phyloP scores from a whole-genome alignment of 2,888 invertebrate genomes.

The Rhagonycha lutea region DNA sequence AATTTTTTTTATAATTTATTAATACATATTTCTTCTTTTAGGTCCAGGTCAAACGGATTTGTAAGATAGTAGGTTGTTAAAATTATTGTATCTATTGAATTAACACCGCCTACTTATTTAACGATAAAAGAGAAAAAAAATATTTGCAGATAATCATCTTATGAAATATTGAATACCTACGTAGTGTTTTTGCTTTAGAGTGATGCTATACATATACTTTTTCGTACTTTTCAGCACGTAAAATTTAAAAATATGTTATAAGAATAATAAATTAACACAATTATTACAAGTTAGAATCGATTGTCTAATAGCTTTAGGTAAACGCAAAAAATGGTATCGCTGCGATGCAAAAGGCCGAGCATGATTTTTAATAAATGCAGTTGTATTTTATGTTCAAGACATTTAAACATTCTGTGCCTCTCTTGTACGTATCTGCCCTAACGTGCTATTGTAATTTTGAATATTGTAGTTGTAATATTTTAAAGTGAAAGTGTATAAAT shows the following conservation, averaged over 20 bases:
- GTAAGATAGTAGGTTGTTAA: conserved; percentile 46
- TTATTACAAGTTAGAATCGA: not conserved
- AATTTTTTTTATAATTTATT: not conserved
- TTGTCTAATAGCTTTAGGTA: not conserved
- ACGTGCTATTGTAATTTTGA: not conserved
- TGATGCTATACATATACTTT: not conserved
- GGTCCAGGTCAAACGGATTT: conserved; percentile 67
- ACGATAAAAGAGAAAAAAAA: conserved; percentile 2
- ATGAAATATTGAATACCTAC: not conserved
- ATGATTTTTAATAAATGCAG: not conserved
- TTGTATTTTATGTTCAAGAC: not conserved
- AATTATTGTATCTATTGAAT: not conserved
- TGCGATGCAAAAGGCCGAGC: not conserved
- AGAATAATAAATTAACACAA: not conserved
- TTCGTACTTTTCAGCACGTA: not conserved
- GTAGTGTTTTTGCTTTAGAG: not conserved
- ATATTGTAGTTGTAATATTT: not conserved
- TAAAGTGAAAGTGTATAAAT: not conserved
- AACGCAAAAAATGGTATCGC: not conserved
- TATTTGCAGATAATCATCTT: not conserved
- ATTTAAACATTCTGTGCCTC: too few species aligned
- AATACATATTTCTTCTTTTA: conserved; percentile 48
- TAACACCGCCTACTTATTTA: conserved; percentile 15
- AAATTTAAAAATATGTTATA: not conserved
- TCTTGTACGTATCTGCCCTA: not conserved